These are phyloP conservation scores for Temnothorax rugatulus DNA, from an alignment of 2,888 invertebrate genomes.

Conservation along the genomic window DNA sequence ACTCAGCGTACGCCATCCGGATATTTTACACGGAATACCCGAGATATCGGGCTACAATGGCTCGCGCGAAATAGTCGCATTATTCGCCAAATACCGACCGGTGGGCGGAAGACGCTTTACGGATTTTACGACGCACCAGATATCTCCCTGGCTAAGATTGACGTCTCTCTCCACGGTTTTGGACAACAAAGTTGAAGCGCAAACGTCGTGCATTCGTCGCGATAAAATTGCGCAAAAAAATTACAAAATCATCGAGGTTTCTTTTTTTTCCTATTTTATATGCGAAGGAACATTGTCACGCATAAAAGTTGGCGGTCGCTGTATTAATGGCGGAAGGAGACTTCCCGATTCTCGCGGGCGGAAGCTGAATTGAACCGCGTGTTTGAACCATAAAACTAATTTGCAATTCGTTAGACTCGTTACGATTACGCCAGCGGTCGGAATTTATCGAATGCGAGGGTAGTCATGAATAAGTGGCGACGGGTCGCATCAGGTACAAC, in stretches of 20 bases:
- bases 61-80: conserved; percentile 22
- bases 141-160: not conserved
- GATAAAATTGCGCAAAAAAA: not conserved
- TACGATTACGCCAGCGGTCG: conserved; percentile 16
- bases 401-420: conserved; percentile 28
- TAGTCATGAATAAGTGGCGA: conserved; percentile 26
- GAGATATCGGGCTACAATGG: not conserved
- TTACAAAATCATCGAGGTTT: not conserved
- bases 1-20: not conserved
- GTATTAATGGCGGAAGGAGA: conserved; percentile 2
- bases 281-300: not conserved
- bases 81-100: conserved; percentile 30
- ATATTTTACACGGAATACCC: not conserved
- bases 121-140: conserved; percentile 20
- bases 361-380: not conserved
- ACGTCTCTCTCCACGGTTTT: not conserved
- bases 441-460: conserved; percentile 20
- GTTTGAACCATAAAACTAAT: not conserved
- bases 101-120: not conserved
- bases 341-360: too few relatives aligned
- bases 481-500: conserved; percentile 9
- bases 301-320: not conserved
- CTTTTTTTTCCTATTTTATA: not conserved
- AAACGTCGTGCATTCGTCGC: not conserved
- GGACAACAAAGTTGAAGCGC: not conserved